Percentiles rank a stretch among this genome's conserved stretches.
These are phyloP conservation scores for Pachypsylla venusta DNA, from an alignment of 1,140 invertebrate species.

Conservation along the genomic window DNA sequence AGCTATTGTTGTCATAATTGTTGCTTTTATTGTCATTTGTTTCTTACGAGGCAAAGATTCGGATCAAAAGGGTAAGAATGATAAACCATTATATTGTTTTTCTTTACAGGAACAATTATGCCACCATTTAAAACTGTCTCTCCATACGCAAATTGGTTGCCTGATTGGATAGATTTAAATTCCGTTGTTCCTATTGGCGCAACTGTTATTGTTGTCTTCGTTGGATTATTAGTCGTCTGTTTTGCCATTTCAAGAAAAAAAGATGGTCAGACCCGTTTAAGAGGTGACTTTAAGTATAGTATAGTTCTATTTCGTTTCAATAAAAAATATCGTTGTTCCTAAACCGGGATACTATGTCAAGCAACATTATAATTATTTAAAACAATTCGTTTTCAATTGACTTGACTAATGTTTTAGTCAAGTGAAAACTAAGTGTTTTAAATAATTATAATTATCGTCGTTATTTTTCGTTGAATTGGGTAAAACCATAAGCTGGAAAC, in stretches of 20 bases:
- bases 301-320: background rate
- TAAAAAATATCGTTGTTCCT: background rate
- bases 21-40: slow-evolving; percentile 80
- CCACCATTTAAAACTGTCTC: slow-evolving; percentile 47
- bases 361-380: too few relatives aligned
- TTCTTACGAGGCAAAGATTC: slow-evolving; percentile 65
- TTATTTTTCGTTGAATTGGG: slow-evolving; percentile 10
- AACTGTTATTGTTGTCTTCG: slow-evolving; percentile 70
- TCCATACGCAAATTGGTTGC: slow-evolving; percentile 59
- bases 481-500: too few relatives aligned
- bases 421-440: too few relatives aligned
- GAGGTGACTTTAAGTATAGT: slow-evolving; percentile 38
- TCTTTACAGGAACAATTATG: slow-evolving; percentile 54
- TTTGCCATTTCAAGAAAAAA: slow-evolving; percentile 61
- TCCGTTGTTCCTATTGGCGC: slow-evolving; percentile 68
- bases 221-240: slow-evolving; percentile 76
- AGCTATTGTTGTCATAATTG: slow-evolving; percentile 76
- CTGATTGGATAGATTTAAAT: slow-evolving; percentile 71
- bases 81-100: slow-evolving; percentile 24
- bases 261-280: slow-evolving; percentile 56
- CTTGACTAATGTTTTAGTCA: slow-evolving; percentile 26
- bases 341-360: background rate
- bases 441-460: slow-evolving; percentile 5
- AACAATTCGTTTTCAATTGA: background rate
- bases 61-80: slow-evolving; percentile 59